These are phyloP conservation scores for Upupa epops DNA, from an alignment of 2,113 vertebrate species.

Conservation along the genomic window DNA sequence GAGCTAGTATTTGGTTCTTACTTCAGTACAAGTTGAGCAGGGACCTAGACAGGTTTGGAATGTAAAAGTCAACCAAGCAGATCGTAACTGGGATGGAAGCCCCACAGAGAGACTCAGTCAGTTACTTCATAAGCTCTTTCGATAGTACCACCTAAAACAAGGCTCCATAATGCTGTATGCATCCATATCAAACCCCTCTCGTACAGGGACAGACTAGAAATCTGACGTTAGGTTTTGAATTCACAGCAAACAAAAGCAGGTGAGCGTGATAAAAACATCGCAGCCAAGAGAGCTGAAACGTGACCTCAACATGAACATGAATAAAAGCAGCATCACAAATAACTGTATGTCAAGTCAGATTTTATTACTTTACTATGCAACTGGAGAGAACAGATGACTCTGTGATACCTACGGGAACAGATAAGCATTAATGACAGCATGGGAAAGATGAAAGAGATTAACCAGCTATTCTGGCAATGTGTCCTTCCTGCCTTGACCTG, in stretches of 20 bases:
- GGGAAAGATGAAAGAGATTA: constrained; percentile 60
- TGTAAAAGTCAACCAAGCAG: neutral
- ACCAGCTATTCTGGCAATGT: constrained; percentile 31
- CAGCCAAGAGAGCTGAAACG: neutral
- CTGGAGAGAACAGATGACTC: constrained; percentile 34
- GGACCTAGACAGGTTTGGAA: neutral
- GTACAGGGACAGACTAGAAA: neutral
- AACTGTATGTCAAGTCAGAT: neutral
- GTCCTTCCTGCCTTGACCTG: constrained; percentile 55
- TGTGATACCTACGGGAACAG: constrained; percentile 49
- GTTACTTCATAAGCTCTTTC: neutral
- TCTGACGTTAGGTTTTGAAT: neutral
- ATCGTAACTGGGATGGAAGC: neutral
- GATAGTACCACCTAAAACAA: neutral
- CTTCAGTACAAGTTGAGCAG: neutral
- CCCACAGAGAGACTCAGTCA: neutral
- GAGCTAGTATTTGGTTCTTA: neutral
- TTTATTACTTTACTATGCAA: neutral
- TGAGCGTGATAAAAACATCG: neutral
- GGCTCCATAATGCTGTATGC: accelerated
- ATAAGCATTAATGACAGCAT: constrained; percentile 53
- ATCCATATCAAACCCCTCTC: neutral
- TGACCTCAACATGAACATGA: neutral
- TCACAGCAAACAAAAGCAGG: neutral
- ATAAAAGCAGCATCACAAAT: neutral